Evolutionary conservation across 2,797 vertebrate species (phyloP).

Genomic region (Clarias laeviceps): DNA sequence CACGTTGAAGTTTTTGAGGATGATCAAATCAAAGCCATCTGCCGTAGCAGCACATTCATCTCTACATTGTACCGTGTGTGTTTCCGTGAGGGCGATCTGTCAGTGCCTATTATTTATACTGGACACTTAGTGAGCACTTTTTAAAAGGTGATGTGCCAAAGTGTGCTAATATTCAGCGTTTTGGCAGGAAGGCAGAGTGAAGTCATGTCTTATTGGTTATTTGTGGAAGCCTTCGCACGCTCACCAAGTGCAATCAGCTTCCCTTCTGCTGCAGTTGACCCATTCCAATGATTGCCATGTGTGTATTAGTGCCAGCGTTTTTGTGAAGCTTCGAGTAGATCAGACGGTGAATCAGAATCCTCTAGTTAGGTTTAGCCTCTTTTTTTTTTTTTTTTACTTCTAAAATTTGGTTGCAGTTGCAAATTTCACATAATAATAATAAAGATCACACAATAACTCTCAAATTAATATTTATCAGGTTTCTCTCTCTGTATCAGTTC

Average conservation of each 20-base stretch:
- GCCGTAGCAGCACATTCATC: neutral
- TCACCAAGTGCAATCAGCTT: conserved; percentile 10
- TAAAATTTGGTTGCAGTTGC: conserved; percentile 12
- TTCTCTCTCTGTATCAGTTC: neutral
- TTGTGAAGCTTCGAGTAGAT: conserved; percentile 61
- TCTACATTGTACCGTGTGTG: no score
- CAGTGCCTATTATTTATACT: neutral
- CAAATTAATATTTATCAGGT: conserved; percentile 9
- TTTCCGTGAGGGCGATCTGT: neutral
- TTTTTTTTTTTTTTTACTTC: conserved; percentile 24
- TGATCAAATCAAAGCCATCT: neutral
- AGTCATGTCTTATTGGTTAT: conserved; percentile 34
- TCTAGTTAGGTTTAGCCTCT: conserved; percentile 59
- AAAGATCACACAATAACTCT: conserved; percentile 5
- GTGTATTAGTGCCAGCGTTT: conserved; percentile 69
- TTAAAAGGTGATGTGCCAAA: conserved; percentile 1
- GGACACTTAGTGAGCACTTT: neutral
- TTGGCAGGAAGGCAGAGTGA: neutral
- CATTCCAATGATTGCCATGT: conserved; percentile 72
- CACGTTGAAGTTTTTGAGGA: no score
- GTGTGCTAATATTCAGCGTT: neutral
- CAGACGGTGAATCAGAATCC: conserved; percentile 46
- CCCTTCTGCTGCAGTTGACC: conserved; percentile 62
- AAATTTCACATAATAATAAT: neutral
- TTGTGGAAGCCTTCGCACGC: conserved; percentile 66